phyloP scores from a whole-genome alignment of 30 jellyfish, hydroid and myxozoan species.

The Cassiopea xamachana region DNA sequence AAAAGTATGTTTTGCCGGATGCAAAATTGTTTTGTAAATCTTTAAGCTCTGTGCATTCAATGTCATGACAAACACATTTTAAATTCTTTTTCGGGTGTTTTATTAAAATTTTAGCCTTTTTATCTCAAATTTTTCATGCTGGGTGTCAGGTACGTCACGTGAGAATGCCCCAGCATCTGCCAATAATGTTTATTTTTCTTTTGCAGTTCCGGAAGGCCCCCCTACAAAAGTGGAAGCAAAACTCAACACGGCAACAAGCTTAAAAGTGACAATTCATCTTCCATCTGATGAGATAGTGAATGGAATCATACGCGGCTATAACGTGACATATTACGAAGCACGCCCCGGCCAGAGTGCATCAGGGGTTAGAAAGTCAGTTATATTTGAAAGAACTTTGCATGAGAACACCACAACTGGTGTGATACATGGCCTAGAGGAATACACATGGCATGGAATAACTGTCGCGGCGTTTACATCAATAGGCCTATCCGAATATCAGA shows the following conservation, averaged over 20 bases:
- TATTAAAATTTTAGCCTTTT: no score
- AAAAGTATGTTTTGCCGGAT: no score
- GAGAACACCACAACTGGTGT: neutral
- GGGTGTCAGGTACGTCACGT: neutral
- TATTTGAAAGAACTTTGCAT: neutral
- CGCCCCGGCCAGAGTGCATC: neutral
- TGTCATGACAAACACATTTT: no score
- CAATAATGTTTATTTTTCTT: neutral
- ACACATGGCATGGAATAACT: constrained; percentile 16
- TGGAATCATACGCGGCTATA: constrained; percentile 64
- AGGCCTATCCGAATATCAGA: constrained; percentile 36
- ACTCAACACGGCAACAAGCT: constrained; percentile 20
- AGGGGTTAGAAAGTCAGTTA: constrained; percentile 7
- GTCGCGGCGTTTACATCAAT: constrained; percentile 40
- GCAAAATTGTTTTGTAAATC: no score
- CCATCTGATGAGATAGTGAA: constrained; percentile 50
- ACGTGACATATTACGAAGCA: constrained; percentile 8
- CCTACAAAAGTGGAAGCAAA: constrained; percentile 20
- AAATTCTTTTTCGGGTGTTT: no score
- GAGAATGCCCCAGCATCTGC: no score
- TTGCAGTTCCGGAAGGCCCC: constrained; percentile 69
- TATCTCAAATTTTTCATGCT: neutral
- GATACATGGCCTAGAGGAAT: constrained; percentile 6
- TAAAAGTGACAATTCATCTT: constrained; percentile 10
- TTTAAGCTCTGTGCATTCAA: no score